Conservation (phyloP, 2,888 invertebrate genomes). For the Carpatolechia fugitivella region DNA sequence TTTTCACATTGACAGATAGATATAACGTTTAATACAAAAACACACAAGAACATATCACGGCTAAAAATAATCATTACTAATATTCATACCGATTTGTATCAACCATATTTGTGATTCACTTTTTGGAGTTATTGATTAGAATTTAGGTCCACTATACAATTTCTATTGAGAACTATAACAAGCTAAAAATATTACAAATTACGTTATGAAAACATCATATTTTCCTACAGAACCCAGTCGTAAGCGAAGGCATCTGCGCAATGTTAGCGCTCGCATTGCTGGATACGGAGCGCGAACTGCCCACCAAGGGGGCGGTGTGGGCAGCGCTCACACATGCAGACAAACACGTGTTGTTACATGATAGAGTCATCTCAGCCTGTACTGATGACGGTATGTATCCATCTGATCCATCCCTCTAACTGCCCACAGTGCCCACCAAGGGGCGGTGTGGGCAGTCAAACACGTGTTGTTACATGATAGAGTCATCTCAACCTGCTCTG, state of each 20-base stretch:
- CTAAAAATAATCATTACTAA: no score
- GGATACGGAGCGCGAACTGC: conserved; percentile 41
- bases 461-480: conserved; percentile 91
- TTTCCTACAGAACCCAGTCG: conserved; percentile 52
- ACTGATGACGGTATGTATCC: conserved; percentile 81
- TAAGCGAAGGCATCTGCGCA: conserved; percentile 62
- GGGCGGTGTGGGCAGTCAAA: conserved; percentile 85
- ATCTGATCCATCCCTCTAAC: no score
- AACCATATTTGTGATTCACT: no score
- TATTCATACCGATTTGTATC: no score
- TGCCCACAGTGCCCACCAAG: conserved; percentile 36
- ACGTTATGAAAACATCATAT: no score
- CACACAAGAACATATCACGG: no score
- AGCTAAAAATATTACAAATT: no score
- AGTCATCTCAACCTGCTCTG: conserved; percentile 84
- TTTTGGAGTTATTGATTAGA: no score
- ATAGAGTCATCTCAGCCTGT: conserved; percentile 86
- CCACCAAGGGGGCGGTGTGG: conserved; percentile 78
- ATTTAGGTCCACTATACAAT: no score
- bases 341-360: conserved; percentile 89
- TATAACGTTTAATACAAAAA: no score
- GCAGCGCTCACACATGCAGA: conserved; percentile 85
- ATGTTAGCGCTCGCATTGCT: conserved; percentile 50
- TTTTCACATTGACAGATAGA: no score
- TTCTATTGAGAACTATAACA: no score